Evolutionary conservation across 2,888 invertebrate species (phyloP), one percentile per base, ranked within the genome.

Genomic region (Tachina grossa): DNA sequence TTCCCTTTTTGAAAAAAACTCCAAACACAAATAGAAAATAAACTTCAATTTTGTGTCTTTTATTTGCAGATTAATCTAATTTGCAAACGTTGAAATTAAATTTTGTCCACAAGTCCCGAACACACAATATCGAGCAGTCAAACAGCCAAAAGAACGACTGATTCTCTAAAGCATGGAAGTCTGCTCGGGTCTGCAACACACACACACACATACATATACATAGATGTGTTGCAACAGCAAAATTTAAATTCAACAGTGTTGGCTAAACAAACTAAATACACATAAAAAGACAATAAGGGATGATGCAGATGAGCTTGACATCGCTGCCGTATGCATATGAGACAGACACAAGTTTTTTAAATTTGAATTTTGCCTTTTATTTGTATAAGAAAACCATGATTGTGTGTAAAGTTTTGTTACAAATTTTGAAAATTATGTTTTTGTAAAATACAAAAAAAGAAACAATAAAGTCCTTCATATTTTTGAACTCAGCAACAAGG

Each of bases 41-140:
- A 6, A 8, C 19, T 22, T 13, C 61, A 51, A 76, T 53, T 66
- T 22, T 39, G 71, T 77, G 76, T 83, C 57, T 72, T 31, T 89
- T 91, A 90, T 90, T 90, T 90, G 89, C 89, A 90, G 89, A 89
- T 90, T 92, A 92, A 92, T 92, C 91, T 91, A 92, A 92, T 92
- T 92, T 92, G 89, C 68, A 92, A 92, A 90, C 90, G 90, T 91
- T 91, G 90, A 92, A 92, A 92, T 92, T 90, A 91, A 91, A 92
- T 92, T 92, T 90, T 88, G 76, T 72, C 76, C 75, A 68, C 85
- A 83, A 91, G 88, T 80, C 1, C 6, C 89, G 89, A 88, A 87
- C 88, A 89, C 80, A 85, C 72, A 72, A 57, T 83, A 66, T 61
- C 79, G 87, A 87, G 68, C 75, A 80, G 68, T 82, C 39, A 63